A percentile compares a stretch with the other conserved stretches of the same genome.
Conservation (phyloP, 2,113 vertebrate genomes). For the Pseudorhombus dupliciocellatus region DNA sequence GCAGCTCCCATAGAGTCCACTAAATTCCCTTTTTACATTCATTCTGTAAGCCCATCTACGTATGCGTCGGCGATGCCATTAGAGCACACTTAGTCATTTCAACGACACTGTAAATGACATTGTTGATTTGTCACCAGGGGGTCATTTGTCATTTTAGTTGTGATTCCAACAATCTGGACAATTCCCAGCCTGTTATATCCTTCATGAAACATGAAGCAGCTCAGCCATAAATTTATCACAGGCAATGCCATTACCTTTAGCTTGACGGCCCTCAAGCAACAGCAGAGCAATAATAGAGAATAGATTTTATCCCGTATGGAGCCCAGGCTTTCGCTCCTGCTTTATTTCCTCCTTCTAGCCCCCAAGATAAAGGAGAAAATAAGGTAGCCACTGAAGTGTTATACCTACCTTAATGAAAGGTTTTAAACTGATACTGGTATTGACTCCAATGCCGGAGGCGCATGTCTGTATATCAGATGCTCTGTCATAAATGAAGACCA, state of each 20-base stretch:
- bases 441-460: slow-evolving; percentile 54
- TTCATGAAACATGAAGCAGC: slow-evolving; percentile 65
- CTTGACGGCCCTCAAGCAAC: slow-evolving; percentile 75
- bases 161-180: slow-evolving; percentile 72
- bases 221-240: slow-evolving; percentile 76
- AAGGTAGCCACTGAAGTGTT: slow-evolving; percentile 75
- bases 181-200: slow-evolving; percentile 62
- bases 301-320: slow-evolving; percentile 80
- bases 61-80: slow-evolving; percentile 36
- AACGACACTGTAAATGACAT: slow-evolving; percentile 65
- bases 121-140: slow-evolving; percentile 68
- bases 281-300: slow-evolving; percentile 79
- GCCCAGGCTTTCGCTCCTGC: slow-evolving; percentile 61
- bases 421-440: slow-evolving; percentile 68
- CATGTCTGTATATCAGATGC: slow-evolving; percentile 46
- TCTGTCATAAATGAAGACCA: slow-evolving; percentile 68
- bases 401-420: slow-evolving; percentile 70
- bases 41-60: neutral
- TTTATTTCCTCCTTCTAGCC: slow-evolving; percentile 77
- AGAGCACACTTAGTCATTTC: slow-evolving; percentile 57
- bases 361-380: slow-evolving; percentile 72
- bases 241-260: slow-evolving; percentile 77
- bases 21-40: neutral
- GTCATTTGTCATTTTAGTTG: slow-evolving; percentile 72
- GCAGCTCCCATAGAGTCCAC: slow-evolving; percentile 7